Evolutionary conservation across 2,113 vertebrate genomes (phyloP), one percentile per base, ranked within the genome.

Genomic region (Vimba vimba): DNA sequence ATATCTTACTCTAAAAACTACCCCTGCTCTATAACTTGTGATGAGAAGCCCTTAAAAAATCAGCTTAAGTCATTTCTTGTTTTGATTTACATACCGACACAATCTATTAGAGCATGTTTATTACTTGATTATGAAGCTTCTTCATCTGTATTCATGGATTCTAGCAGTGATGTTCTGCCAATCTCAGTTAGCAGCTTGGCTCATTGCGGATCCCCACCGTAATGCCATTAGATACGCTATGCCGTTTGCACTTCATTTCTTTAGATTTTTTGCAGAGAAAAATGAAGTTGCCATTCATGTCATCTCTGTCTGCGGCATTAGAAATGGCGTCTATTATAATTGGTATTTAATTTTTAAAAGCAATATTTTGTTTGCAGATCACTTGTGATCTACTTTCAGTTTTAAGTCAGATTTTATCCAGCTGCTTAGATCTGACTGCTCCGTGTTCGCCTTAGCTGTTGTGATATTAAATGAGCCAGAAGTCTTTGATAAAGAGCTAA

Each of bases 151-250:
- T 73, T 87, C 23, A 59, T 75, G 39, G 19, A 23, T 69, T 85
- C 21, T 36, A 62, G 33, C 81, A 55, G 68, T 75, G 78, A 87
- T 36, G 57, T 85, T 25, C 83, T 52, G 36, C 25, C 47, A 83
- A 36, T 71, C 30, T 68, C 62, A 78, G 27, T 79, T 88, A 85
- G 43, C 45, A 52, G 45, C 43, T 25, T 36, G 59, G 71, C 60
- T 86, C n/a, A 47, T 73, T 86, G 76, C 80, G 15, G 75, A 57
- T 78, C 39, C 45, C 39, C 73, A 62, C 52, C 4, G 50, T 85
- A 77, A 83, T 82, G 55, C 21, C 77, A 60, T 88, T 88, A 79
- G 69, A 39, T 74, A 83, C 62, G 79, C 39, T 47, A 30, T 82
- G 60, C n/a, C 59, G 62, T 82, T 83, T 85, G 36, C 7, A 74